Evolutionary conservation across 2,113 vertebrate species (phyloP).

Genomic region (Oryzias woworae): DNA sequence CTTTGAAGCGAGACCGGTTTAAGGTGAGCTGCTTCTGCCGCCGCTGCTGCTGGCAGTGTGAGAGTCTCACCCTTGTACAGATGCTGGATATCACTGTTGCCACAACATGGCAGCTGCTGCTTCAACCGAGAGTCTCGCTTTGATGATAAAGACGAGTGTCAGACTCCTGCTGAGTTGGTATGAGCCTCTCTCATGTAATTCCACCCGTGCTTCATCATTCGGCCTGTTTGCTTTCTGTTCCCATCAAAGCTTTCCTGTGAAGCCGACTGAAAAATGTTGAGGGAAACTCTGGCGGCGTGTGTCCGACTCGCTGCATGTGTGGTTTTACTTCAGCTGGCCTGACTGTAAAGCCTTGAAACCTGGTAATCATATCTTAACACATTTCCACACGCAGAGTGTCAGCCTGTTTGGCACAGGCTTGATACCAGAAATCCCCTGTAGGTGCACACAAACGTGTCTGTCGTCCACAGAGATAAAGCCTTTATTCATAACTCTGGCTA

Average conservation of each 20-base stretch:
- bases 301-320: constrained; percentile 40
- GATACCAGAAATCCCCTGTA: constrained; percentile 36
- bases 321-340: constrained; percentile 43
- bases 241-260: constrained; percentile 36
- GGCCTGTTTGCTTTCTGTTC: constrained; percentile 20
- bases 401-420: constrained; percentile 51
- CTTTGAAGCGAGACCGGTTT: constrained; percentile 64
- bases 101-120: constrained; percentile 45
- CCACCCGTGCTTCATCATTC: constrained; percentile 8
- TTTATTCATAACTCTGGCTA: constrained; percentile 52
- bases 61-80: constrained; percentile 14
- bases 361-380: constrained; percentile 57
- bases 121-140: constrained; percentile 21
- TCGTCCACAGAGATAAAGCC: constrained; percentile 40
- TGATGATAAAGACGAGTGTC: constrained; percentile 43
- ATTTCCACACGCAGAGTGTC: constrained; percentile 54
- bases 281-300: constrained; percentile 30
- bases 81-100: constrained; percentile 43
- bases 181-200: constrained; percentile 16
- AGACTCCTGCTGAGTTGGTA: constrained; percentile 31
- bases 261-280: constrained; percentile 22
- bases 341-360: constrained; percentile 30
- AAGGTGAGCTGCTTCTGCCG: constrained; percentile 35
- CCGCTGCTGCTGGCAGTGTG: constrained; percentile 32
- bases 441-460: constrained; percentile 30